Base-by-base conservation (phyloP, 2,888 invertebrate genomes). In the Choristoneura rosaceana region DNA sequence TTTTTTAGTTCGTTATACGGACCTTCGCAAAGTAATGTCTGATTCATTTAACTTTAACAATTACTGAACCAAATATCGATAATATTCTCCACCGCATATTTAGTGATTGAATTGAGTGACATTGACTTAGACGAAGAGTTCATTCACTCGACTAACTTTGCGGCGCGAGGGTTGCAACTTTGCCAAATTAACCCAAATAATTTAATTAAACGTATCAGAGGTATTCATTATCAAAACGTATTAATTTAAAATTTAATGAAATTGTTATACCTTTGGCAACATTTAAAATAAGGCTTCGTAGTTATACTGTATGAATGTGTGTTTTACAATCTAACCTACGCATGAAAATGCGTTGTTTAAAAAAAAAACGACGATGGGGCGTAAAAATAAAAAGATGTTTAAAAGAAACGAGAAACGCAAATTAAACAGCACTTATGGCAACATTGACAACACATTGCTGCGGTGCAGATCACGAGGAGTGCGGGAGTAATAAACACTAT, bases 71-170 rank as follows among this genome's bases (percentile, higher is more conserved):
- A 59, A 34, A 17, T 9, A 50, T 62, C 45, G 45, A 66, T 41
- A 14, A 55, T 55, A 10, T 34, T 14, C 15, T 33, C 15, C 52
- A 43, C 14, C 12, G 41, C 50, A n/a, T 14, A 17, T 41, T 55
- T 55, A 67, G 61, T 52, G 60, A 60, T 60, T 61, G 34, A 50
- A 58, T 67, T 62, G 45, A 66, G 38, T 67, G 71, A 67, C 62
- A 67, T 67, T 58, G 55, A 67, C 38, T 67, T 61, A 25, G 25
- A 64, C 34, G 55, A n/a, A 12, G 50, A 62, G 66, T 58, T 67
- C 41, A 60, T 65, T 67, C 55, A 62, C 62, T 43, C 43, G 33
- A 45, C 38, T 41, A 66, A 71, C 43, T 66, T 66, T 15, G 66
- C 60, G 70, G 38, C 25, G 50, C 9, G 50, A 58, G 60, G 52